Base-by-base conservation (phyloP, 2,113 vertebrate species). In the Phoenicopterus ruber region DNA sequence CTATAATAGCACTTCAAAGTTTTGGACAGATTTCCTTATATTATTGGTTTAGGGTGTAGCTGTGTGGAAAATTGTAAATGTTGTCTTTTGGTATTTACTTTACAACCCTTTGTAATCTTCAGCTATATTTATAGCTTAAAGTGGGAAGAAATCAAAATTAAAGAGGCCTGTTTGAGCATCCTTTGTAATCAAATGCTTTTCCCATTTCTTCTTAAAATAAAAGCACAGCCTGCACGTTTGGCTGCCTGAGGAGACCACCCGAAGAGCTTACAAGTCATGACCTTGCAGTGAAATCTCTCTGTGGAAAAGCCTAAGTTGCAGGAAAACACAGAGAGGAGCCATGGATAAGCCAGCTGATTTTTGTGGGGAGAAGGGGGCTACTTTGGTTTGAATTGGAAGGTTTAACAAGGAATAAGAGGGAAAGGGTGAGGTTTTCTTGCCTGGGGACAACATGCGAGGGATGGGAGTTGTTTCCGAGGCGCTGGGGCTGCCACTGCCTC, bases 41-140 rank as follows among this genome's bases (percentile, higher is more conserved):
- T 93, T 94, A 86, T 88, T 92, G 86, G 96, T 95, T 97, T 93
- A 74, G 95, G 94, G 91, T 65, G 93, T 96, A 96, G 69, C 97
- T 96, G 57, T 74, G 61, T 90, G 81, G 88, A 96, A 82, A 90
- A 93, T 13, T 65, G 50, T 91, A 95, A 95, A 96, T 95, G 94
- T 72, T 92, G 86, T 89, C 90, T 94, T 97, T 93, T 78, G 79
- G 90, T 97, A 94, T 96, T 97, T 77, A 87, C 92, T 96, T 97
- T 94, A 69, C n/a, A 89, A 63, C 47, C 24, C 95, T 90, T 87
- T 96, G 88, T 95, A 96, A 96, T 96, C 90, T 94, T 91, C 74
- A 57, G 66, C 77, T 95, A 32, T 92, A 97, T 97, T 97, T 97
- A 94, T 96, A 97, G 65, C 31, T 29, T 82, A 40, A 32, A 92